A percentile compares a stretch with the other conserved stretches of the same genome.
phyloP scores from a whole-genome alignment of 2,113 vertebrate genomes.

The Pithys albifrons region DNA sequence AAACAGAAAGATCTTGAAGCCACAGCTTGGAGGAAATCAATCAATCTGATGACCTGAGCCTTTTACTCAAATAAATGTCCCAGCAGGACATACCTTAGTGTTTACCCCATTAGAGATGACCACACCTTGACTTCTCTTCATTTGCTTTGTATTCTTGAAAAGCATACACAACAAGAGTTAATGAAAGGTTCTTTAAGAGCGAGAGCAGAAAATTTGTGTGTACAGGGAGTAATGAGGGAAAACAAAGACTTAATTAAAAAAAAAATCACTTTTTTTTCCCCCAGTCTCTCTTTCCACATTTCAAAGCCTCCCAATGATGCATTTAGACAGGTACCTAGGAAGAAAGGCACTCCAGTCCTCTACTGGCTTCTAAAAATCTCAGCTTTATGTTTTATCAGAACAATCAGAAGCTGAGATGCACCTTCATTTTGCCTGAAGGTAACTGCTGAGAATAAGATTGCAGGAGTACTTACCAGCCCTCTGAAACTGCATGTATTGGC shows the following conservation, averaged over 20 bases:
- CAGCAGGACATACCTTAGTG: neutral
- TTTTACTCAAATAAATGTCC: neutral
- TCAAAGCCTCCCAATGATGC: neutral
- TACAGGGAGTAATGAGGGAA: neutral
- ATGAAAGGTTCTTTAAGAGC: neutral
- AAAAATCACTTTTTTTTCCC: neutral
- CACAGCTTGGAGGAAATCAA: neutral
- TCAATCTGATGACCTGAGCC: neutral
- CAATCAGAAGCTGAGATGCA: neutral
- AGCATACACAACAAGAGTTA: neutral
- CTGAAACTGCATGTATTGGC: neutral
- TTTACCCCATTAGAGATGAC: neutral
- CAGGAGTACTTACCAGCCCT: neutral
- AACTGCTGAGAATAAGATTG: neutral
- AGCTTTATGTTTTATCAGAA: neutral
- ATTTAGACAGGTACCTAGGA: neutral
- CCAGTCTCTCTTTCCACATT: neutral
- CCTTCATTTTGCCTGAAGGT: slow-evolving; percentile 8
- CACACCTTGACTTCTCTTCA: neutral
- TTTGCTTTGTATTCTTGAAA: neutral
- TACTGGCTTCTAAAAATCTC: neutral
- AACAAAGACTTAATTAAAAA: neutral
- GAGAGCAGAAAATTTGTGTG: neutral
- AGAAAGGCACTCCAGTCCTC: neutral
- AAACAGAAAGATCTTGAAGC: neutral